Evolutionary conservation across 2,113 vertebrate species (phyloP), one percentile per base, ranked within the genome.

Genomic region (Bostrychus sinensis): DNA sequence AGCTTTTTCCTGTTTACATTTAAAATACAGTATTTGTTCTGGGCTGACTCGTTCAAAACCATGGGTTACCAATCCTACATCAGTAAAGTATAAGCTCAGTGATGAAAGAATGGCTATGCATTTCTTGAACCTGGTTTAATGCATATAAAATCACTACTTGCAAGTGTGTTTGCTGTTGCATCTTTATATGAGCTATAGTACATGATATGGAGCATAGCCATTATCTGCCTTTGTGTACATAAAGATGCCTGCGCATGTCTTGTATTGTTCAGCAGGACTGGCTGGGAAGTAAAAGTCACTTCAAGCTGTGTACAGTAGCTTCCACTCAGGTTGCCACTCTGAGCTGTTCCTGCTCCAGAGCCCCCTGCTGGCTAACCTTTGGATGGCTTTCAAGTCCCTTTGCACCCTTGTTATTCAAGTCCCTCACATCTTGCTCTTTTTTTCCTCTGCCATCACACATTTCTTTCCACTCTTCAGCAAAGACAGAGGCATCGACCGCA

Each of bases 341-440:
- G 51, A 72, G 64, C 73, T 53, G 59, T 19, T 20, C 63, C 60
- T 60, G 56, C 51, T 61, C 30, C 1, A 20, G 30, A 32, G 64
- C 46, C 56, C 38, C 71, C 73, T 70, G 62, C 75, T 77, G 67
- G 28, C 61, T 75, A 64, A 85, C 81, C 75, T 84, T 59, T 85
- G 76, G 72, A 73, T 78, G 79, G 81, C 86, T 85, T 77, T 72
- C 72, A 79, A 79, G 72, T 69, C 67, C 38, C 56, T 46, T 34
- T 19, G 7, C 58, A 66, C 60, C 56, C 63, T 80, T 77, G 70
- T 86, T 78, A 34, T 72, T 72, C 72, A 30, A 12, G 54, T 76
- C 53, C 71, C 74, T 64, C 50, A 62, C 55, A 36, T 71, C 63
- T 58, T 43, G 66, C n/a, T 59, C 66, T 76, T 58, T 57, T 60